phyloP scores from a whole-genome alignment of 2,888 invertebrate genomes.

The Watsonalla cultraria region DNA sequence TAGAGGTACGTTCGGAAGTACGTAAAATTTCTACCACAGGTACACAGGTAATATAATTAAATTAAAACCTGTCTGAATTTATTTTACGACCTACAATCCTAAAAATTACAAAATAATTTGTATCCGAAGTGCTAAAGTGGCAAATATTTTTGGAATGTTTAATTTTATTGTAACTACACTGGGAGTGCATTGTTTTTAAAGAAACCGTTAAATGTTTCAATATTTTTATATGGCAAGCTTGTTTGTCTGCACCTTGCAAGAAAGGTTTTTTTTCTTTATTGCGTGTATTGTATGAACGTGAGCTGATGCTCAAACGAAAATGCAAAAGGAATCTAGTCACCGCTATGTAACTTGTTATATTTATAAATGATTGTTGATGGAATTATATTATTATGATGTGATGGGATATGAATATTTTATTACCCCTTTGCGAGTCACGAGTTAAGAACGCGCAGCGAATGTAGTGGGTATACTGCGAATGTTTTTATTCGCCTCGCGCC shows the following conservation, averaged over 20 bases:
- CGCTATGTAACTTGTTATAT: slow-evolving; percentile 26
- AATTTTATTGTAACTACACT: slow-evolving; percentile 26
- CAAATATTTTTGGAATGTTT: slow-evolving; percentile 42
- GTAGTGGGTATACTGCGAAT: no score
- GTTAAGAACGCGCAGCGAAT: no score
- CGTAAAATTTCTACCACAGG: slow-evolving; percentile 23
- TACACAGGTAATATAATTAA: no score
- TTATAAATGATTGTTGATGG: slow-evolving; percentile 37
- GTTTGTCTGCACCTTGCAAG: no score
- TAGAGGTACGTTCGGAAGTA: slow-evolving; percentile 30
- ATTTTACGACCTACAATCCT: no score
- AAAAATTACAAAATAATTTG: background rate
- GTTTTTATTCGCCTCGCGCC: no score
- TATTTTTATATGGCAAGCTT: no score
- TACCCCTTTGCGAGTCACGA: background rate
- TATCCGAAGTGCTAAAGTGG: slow-evolving; percentile 7
- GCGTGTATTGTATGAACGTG: slow-evolving; percentile 41
- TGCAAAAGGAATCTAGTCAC: slow-evolving; percentile 63
- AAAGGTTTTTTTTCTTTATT: slow-evolving; percentile 18
- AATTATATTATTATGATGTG: slow-evolving; percentile 14
- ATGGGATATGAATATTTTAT: background rate
- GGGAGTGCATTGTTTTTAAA: slow-evolving; percentile 51
- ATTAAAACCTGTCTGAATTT: no score
- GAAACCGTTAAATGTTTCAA: slow-evolving; percentile 19
- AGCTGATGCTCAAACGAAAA: slow-evolving; percentile 39